phyloP scores from a whole-genome alignment of 1,140 invertebrate genomes.

The Listronotus oregonensis region DNA sequence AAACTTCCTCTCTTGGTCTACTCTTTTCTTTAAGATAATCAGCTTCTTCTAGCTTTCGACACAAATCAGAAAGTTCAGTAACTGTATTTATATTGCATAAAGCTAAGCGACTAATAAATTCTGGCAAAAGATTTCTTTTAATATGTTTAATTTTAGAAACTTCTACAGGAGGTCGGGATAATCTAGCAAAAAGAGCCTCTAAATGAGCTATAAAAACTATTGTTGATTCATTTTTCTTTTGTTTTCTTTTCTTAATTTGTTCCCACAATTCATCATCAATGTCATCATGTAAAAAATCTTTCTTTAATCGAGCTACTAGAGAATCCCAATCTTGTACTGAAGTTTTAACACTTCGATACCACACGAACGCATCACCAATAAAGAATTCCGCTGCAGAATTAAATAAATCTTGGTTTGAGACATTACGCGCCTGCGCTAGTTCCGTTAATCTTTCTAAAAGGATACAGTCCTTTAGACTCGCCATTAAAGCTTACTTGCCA shows the following conservation, averaged over 20 bases:
- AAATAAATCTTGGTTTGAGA: constrained; percentile 13
- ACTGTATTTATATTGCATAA: too few species aligned
- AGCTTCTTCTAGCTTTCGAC: too few species aligned
- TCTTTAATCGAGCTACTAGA: constrained; percentile 27
- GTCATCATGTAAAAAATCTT: constrained; percentile 44
- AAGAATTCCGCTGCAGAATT: constrained; percentile 44
- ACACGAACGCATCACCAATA: constrained; percentile 47
- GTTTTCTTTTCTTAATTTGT: constrained; percentile 48
- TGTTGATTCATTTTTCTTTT: constrained; percentile 45
- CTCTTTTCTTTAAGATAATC: too few species aligned
- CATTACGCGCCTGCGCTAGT: constrained; percentile 7
- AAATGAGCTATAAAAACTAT: constrained; percentile 47
- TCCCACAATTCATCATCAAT: constrained; percentile 46
- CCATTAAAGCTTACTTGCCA: constrained; percentile 9
- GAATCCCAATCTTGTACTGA: constrained; percentile 41
- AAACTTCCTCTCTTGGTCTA: too few species aligned
- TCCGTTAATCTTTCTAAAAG: constrained; percentile 23
- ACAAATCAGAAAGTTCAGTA: too few species aligned
- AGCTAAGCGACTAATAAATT: too few species aligned
- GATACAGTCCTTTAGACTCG: constrained; percentile 14
- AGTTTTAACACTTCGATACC: constrained; percentile 41
- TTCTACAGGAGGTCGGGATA: constrained; percentile 9
- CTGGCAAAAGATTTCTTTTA: too few species aligned
- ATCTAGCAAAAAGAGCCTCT: constrained; percentile 41
- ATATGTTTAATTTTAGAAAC: too few species aligned